These are phyloP conservation scores for Pangasius sanitwongsei DNA, from an alignment of 2,797 vertebrate species.

Conservation along the genomic window DNA sequence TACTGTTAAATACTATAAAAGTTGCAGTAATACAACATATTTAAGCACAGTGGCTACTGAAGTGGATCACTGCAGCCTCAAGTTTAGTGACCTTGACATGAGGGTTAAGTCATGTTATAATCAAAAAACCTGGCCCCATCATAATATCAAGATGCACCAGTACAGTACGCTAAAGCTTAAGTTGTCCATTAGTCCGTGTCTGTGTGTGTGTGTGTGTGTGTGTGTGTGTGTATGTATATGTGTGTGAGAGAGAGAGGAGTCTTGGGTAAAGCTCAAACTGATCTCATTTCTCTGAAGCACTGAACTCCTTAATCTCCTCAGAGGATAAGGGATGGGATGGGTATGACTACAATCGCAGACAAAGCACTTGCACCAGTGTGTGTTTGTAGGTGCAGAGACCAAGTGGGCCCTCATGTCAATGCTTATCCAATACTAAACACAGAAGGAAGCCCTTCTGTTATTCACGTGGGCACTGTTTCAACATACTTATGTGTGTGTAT, in stretches of 20 bases:
- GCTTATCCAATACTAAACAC: constrained; percentile 47
- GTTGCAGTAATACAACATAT: not conserved
- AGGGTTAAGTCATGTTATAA: constrained; percentile 2
- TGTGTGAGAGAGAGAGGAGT: constrained; percentile 3
- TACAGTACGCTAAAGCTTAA: constrained; percentile 2
- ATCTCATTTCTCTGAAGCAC: constrained; percentile 62
- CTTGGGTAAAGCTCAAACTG: constrained; percentile 61
- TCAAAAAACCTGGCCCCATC: constrained; percentile 20
- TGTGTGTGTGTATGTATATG: constrained; percentile 9
- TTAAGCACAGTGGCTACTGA: constrained; percentile 4
- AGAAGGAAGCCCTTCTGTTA: constrained; percentile 29
- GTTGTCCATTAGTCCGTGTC: not conserved
- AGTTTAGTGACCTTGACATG: constrained; percentile 9
- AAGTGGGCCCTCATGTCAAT: constrained; percentile 42
- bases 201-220: not conserved
- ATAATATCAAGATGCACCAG: not conserved
- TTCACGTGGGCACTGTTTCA: not conserved
- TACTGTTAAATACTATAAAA: too few relatives aligned
- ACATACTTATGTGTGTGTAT: too few relatives aligned
- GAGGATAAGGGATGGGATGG: constrained; percentile 28
- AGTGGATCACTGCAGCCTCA: constrained; percentile 8
- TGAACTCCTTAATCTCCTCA: constrained; percentile 60
- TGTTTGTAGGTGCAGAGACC: not conserved
- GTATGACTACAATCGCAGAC: constrained; percentile 43
- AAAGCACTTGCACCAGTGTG: constrained; percentile 34